phyloP scores from a whole-genome alignment of 2,113 vertebrate species.

The Sturnus vulgaris region DNA sequence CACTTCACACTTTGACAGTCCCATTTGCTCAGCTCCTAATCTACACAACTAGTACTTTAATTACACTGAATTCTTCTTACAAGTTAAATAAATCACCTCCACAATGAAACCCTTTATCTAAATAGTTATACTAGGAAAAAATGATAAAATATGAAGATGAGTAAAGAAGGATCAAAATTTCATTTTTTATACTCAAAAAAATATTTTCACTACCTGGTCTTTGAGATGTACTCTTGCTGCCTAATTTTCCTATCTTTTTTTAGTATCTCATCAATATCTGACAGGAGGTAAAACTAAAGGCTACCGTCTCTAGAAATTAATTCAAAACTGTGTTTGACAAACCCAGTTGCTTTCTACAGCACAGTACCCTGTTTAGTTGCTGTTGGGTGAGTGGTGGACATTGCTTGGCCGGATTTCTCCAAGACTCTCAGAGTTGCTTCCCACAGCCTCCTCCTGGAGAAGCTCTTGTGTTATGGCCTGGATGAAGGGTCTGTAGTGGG shows the following conservation, averaged over 20 bases:
- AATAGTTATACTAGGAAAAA: background rate
- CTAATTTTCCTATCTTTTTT: background rate
- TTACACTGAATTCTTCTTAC: background rate
- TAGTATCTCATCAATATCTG: background rate
- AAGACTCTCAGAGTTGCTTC: too few species aligned
- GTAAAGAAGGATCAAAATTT: background rate
- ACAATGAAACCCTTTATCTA: background rate
- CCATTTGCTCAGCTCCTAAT: background rate
- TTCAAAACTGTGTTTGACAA: background rate
- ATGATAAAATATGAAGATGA: background rate
- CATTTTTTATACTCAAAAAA: background rate
- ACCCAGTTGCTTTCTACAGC: background rate
- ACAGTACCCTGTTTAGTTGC: background rate
- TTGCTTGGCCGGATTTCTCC: too few species aligned
- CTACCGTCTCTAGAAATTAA: accelerated
- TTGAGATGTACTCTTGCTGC: background rate
- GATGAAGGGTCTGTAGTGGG: background rate
- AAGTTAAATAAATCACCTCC: background rate
- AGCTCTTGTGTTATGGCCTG: background rate
- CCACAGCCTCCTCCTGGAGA: too few species aligned
- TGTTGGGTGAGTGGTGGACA: too few species aligned
- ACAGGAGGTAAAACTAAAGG: background rate
- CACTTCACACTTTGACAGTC: background rate
- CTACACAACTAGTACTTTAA: background rate
- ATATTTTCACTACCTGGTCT: background rate